Evolutionary conservation across 1,140 invertebrate species (phyloP).

Genomic region (Rhynchophorus ferrugineus): DNA sequence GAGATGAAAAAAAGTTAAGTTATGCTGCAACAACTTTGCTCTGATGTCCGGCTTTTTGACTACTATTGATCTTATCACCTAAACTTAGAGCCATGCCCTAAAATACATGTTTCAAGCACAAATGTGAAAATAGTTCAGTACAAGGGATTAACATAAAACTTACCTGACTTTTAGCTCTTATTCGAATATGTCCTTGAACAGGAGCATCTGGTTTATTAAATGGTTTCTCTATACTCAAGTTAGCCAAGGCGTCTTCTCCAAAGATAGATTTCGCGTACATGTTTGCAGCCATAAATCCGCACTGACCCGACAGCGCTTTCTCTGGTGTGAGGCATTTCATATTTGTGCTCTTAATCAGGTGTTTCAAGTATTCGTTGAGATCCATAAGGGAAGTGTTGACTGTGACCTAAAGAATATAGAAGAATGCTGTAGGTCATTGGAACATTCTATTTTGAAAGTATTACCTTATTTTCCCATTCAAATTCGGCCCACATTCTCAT

Average conservation of each 20-base stretch:
- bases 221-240: constrained; percentile 96
- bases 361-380: constrained; percentile 86
- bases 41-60: constrained; percentile 64
- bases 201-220: constrained; percentile 77
- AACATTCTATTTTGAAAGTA: no score
- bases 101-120: constrained; percentile 4
- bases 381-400: constrained; percentile 94
- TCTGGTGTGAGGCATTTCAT: constrained; percentile 98
- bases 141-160: constrained; percentile 16
- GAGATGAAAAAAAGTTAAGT: background rate
- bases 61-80: constrained; percentile 93
- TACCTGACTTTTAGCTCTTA: constrained; percentile 95
- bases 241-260: constrained; percentile 97
- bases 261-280: constrained; percentile 99
- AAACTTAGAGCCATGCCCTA: constrained; percentile 95
- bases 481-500: constrained; percentile 99
- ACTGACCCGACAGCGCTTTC: constrained; percentile 90
- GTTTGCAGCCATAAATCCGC: constrained; percentile 98
- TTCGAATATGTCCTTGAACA: constrained; percentile 93
- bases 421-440: no score
- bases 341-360: constrained; percentile 91
- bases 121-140: background rate
- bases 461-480: constrained; percentile 99
- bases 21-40: constrained; percentile 48
- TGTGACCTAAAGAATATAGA: constrained; percentile 48